phyloP scores from a whole-genome alignment of 2,888 invertebrate species.

The Drosophila affinis region DNA sequence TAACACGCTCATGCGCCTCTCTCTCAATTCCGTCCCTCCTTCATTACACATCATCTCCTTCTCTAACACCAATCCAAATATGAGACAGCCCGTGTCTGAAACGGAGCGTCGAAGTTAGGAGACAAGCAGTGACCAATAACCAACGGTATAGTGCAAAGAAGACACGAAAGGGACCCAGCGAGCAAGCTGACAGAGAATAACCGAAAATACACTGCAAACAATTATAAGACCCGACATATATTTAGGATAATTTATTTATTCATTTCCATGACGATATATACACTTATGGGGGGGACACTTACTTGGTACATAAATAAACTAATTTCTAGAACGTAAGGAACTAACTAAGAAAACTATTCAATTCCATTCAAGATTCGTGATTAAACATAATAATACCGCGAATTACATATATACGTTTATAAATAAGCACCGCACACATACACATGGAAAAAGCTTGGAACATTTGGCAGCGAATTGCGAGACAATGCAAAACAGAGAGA shows the following conservation, averaged over 20 bases:
- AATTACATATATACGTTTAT: slow-evolving; percentile 49
- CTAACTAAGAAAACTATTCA: slow-evolving; percentile 59
- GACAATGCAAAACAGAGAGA: slow-evolving; percentile 44
- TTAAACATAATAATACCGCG: slow-evolving; percentile 72
- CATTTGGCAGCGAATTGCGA: slow-evolving; percentile 43
- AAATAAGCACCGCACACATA: slow-evolving; percentile 22
- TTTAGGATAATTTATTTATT: slow-evolving; percentile 47
- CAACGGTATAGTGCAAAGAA: too few relatives aligned
- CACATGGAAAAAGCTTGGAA: slow-evolving; percentile 18
- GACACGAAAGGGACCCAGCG: too few relatives aligned
- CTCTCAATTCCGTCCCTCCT: too few relatives aligned
- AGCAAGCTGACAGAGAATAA: too few relatives aligned
- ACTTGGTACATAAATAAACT: slow-evolving; percentile 58
- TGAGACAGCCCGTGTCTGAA: too few relatives aligned
- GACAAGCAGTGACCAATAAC: too few relatives aligned
- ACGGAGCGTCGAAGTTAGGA: too few relatives aligned
- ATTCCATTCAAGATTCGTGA: slow-evolving; percentile 65
- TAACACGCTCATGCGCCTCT: too few relatives aligned
- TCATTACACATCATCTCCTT: too few relatives aligned
- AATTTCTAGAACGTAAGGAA: slow-evolving; percentile 49
- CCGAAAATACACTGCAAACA: too few relatives aligned
- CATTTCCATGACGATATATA: slow-evolving; percentile 57
- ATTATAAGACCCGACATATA: too few relatives aligned
- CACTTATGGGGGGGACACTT: slow-evolving; percentile 46
- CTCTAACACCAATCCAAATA: too few relatives aligned